These are phyloP conservation scores for Corapipo altera DNA, from an alignment of 2,113 vertebrate species.

Conservation along the genomic window DNA sequence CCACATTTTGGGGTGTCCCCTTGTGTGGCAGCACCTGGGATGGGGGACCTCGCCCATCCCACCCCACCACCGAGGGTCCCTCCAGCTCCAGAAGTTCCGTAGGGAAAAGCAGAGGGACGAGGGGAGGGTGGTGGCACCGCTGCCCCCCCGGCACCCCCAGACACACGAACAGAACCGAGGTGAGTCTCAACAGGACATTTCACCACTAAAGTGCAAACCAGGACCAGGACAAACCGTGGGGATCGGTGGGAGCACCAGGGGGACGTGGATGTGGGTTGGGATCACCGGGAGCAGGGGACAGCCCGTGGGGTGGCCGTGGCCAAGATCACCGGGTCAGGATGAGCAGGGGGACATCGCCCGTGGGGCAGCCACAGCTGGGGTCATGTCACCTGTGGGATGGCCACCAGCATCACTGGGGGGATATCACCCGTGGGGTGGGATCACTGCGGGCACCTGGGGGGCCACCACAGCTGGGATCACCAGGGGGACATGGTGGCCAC, in stretches of 20 bases:
- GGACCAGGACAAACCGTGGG: neutral
- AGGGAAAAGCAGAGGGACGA: neutral
- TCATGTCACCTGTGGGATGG: neutral
- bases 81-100: neutral
- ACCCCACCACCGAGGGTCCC: neutral
- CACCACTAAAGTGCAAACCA: constrained; percentile 67
- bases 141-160: neutral
- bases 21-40: neutral
- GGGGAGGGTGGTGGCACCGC: neutral
- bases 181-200: neutral
- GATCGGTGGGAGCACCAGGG: neutral
- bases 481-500: neutral
- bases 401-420: neutral
- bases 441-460: neutral
- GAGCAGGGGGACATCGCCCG: neutral
- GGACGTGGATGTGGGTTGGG: neutral
- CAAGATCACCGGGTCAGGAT: neutral
- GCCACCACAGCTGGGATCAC: neutral
- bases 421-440: neutral
- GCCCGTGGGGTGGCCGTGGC: neutral
- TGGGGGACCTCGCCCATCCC: too few species aligned
- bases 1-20: neutral
- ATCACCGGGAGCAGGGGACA: neutral
- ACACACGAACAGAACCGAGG: neutral
- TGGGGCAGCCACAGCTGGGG: neutral